Conservation (phyloP, 2,113 vertebrate genomes). For the Cryptomyrus ogoouensis region DNA sequence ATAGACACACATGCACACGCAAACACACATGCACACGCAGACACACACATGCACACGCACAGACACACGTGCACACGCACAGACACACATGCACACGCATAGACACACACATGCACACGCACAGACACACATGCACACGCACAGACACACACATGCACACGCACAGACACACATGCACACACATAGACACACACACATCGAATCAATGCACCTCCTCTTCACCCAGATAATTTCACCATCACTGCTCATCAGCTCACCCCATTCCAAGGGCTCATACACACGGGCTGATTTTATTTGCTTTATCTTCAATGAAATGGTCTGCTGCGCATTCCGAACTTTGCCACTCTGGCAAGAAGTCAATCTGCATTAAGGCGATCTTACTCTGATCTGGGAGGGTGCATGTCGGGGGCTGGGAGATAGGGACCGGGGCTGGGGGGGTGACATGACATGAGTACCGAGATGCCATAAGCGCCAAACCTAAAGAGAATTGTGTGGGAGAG, state of each 20-base stretch:
- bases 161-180: not conserved
- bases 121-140: not conserved
- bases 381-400: conserved; percentile 22
- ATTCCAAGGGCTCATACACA: conserved; percentile 79
- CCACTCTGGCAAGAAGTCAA: conserved; percentile 72
- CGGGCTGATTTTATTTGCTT: conserved; percentile 93
- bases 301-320: conserved; percentile 94
- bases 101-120: not conserved
- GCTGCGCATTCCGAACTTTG: conserved; percentile 83
- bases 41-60: not conserved
- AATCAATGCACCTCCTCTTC: not conserved
- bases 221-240: conserved; percentile 25
- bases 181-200: not conserved
- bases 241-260: conserved; percentile 75
- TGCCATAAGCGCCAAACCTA: no score
- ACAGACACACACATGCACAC: not conserved
- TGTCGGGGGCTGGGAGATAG: no score
- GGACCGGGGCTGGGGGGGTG: no score
- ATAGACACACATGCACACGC: not conserved
- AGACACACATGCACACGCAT: not conserved
- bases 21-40: not conserved
- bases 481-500: no score
- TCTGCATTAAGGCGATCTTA: conserved; percentile 62
- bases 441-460: no score
- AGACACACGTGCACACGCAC: not conserved